Conservation (phyloP, 2,888 invertebrate genomes). For the Congeria kusceri region DNA sequence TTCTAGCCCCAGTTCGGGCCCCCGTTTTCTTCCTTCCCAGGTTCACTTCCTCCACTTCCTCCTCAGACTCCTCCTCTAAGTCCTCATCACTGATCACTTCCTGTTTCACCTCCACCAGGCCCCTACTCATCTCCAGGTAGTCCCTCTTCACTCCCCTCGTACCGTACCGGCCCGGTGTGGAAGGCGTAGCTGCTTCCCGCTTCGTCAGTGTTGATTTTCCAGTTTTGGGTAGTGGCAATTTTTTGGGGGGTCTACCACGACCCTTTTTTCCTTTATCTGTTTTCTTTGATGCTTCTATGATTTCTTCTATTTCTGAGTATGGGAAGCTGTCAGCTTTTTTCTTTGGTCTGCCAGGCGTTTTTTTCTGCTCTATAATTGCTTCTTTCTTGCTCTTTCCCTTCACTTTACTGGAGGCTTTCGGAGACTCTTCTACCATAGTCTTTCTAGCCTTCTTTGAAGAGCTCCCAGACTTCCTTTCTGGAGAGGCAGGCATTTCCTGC, state of each 20-base stretch:
- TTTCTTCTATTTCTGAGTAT: slow-evolving; percentile 62
- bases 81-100: slow-evolving; percentile 46
- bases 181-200: not conserved
- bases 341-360: slow-evolving; percentile 26
- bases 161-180: slow-evolving; percentile 58
- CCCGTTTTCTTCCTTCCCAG: not conserved
- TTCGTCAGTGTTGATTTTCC: not conserved
- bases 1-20: not conserved
- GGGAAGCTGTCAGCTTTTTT: slow-evolving; percentile 51
- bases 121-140: slow-evolving; percentile 57
- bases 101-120: slow-evolving; percentile 38
- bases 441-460: slow-evolving; percentile 7
- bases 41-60: slow-evolving; percentile 29
- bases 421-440: slow-evolving; percentile 11
- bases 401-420: not conserved
- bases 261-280: slow-evolving; percentile 37
- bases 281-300: slow-evolving; percentile 57
- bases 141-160: slow-evolving; percentile 66
- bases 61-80: slow-evolving; percentile 18
- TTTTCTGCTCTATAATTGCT: slow-evolving; percentile 14
- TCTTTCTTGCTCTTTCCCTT: slow-evolving; percentile 8
- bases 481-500: not conserved
- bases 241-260: slow-evolving; percentile 34
- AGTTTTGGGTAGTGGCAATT: slow-evolving; percentile 20
- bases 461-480: not conserved